Evolutionary conservation across 2,888 invertebrate genomes (phyloP).

Genomic region (Lordiphosa andalusiaca): DNA sequence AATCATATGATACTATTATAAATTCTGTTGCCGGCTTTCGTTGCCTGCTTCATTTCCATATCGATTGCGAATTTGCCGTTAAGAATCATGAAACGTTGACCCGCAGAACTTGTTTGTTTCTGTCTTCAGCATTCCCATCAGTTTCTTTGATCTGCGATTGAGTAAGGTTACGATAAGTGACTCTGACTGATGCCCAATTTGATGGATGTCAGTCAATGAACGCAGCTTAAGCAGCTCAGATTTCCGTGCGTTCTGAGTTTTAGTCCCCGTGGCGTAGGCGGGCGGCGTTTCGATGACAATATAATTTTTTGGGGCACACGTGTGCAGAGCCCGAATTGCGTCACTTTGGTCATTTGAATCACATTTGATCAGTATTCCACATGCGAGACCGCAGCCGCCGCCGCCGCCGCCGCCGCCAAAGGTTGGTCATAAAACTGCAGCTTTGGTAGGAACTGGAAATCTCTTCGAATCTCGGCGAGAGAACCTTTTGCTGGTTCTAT

Average conservation of each 20-base stretch:
- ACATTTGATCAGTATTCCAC: conserved; percentile 36
- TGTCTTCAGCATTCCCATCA: conserved; percentile 31
- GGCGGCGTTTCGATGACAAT: conserved; percentile 60
- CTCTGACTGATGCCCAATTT: conserved; percentile 22
- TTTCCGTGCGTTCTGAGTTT: conserved; percentile 43
- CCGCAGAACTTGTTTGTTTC: conserved; percentile 51
- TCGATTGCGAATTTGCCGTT: conserved; percentile 38
- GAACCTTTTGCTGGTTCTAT: conserved; percentile 40
- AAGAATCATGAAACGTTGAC: conserved; percentile 49
- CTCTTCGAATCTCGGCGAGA: conserved; percentile 10
- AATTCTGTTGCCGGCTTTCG: conserved; percentile 16
- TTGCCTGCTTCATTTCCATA: conserved; percentile 55
- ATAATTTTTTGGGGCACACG: conserved; percentile 41
- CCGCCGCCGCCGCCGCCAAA: conserved; percentile 36
- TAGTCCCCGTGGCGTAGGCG: conserved; percentile 54
- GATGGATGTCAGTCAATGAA: conserved; percentile 62
- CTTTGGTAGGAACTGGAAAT: conserved; percentile 46
- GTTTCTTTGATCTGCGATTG: conserved; percentile 47
- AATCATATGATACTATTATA: conserved; percentile 29
- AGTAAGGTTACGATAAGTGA: conserved; percentile 44
- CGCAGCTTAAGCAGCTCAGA: conserved; percentile 44
- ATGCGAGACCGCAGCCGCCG: conserved; percentile 26
- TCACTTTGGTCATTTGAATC: conserved; percentile 36
- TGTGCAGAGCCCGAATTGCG: conserved; percentile 40
- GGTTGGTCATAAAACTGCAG: conserved; percentile 58